Base-by-base conservation (phyloP, 2,113 vertebrate genomes). In the Agelaius tricolor region DNA sequence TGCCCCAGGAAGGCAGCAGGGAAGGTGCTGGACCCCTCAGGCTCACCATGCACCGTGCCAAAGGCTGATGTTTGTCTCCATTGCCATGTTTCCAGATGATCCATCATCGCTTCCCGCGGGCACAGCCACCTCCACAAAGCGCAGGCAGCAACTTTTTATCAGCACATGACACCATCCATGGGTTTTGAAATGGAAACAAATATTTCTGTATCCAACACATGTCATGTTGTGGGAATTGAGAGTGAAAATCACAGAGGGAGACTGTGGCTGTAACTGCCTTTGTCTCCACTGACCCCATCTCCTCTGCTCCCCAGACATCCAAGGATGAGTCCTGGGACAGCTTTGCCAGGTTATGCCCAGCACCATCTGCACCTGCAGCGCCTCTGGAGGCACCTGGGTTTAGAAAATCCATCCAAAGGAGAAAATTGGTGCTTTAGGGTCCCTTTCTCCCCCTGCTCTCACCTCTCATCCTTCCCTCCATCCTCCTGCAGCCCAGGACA, bases 131-230 rank as follows among this genome's bases (percentile, higher is more conserved):
- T 67, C 91, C 66, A 59, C 52, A 51, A 43, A 69, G 65, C 13
- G 12, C 78, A 81, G 74, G 78, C 91, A 77, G 82, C 61, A 35
- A 65, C 39, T 55, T 72, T 89, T 58, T 78, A 78, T 52, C 37
- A 57, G 87, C 78, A 61, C 30, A 15, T 84, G 79, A 69, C 57
- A 44, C 52, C 51, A 35, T 47, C 83, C 78, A 18, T 4, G 7
- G 62, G 15, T 87, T 85, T 90, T 47, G 95, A 63, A 92, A 52
- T 66, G 74, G 66, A 88, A 92, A 73, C 31, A 69, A 96, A 71
- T 73, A 74, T 78, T 94, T 78, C 46, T 66, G 74, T 52, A 49
- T 55, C 61, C 65, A 67, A 61, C 2, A 7, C 72, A 73, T 30
- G 33, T 52, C 1, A 0, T 0, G 0, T 31, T 69, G 67, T 1